Conservation (phyloP, 1,140 invertebrate genomes). For the Leguminivora glycinivorella region DNA sequence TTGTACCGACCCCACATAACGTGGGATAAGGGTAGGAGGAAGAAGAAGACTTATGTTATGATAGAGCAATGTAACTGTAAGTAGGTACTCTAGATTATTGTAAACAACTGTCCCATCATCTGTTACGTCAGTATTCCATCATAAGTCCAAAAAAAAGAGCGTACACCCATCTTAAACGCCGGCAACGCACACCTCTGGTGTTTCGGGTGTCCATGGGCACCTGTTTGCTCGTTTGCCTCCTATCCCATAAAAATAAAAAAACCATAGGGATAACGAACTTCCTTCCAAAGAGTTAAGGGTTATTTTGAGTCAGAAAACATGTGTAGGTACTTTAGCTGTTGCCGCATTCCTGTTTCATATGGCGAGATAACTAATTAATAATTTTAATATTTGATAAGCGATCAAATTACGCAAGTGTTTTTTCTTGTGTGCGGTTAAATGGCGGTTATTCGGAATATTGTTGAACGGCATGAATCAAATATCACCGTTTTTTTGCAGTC, state of each 20-base stretch:
- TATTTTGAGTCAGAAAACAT: neutral
- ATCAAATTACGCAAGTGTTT: neutral
- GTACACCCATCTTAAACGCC: too few relatives aligned
- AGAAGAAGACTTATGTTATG: too few relatives aligned
- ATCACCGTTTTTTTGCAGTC: too few relatives aligned
- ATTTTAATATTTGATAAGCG: neutral
- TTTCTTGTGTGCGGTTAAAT: neutral
- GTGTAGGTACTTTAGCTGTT: neutral
- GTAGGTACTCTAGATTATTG: constrained; percentile 16
- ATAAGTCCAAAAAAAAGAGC: too few relatives aligned
- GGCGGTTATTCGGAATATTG: neutral
- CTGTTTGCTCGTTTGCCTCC: too few relatives aligned
- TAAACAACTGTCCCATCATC: constrained; percentile 16
- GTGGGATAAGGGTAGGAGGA: too few relatives aligned
- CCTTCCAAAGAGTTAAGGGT: neutral
- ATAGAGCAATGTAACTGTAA: too few relatives aligned
- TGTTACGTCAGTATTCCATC: neutral
- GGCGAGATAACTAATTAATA: neutral
- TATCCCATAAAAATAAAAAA: neutral
- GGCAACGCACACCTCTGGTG: too few relatives aligned
- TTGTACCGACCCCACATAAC: too few relatives aligned
- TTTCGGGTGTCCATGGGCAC: too few relatives aligned
- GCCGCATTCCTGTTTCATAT: constrained; percentile 7
- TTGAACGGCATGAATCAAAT: too few relatives aligned
- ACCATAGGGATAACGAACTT: neutral